These are phyloP conservation scores for Gibbula magus DNA, from an alignment of 2,888 invertebrate genomes.

Conservation along the genomic window DNA sequence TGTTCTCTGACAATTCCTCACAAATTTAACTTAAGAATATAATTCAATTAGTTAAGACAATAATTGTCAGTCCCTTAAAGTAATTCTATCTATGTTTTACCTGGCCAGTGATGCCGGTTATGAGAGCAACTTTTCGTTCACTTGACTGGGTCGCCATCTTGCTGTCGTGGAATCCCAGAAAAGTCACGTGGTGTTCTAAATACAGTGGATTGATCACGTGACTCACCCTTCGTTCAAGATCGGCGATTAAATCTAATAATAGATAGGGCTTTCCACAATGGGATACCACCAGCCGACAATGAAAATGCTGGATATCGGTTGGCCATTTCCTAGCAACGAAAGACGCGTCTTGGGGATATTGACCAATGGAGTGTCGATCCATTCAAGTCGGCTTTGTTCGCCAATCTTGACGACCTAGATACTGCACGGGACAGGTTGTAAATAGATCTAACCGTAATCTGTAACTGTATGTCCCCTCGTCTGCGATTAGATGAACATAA, in stretches of 20 bases:
- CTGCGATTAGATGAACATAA: no score
- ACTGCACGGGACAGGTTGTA: background rate
- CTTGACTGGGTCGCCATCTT: slow-evolving; percentile 31
- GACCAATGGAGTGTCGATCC: background rate
- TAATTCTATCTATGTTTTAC: slow-evolving; percentile 78
- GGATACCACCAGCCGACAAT: background rate
- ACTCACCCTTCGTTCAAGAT: background rate
- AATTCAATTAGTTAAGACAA: no score
- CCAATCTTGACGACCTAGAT: background rate
- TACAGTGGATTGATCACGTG: slow-evolving; percentile 16
- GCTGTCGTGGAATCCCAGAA: slow-evolving; percentile 8
- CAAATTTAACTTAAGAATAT: no score
- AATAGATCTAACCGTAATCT: background rate
- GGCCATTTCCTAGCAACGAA: slow-evolving; percentile 8
- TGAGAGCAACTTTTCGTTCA: slow-evolving; percentile 84
- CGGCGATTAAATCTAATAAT: background rate
- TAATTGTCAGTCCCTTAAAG: background rate
- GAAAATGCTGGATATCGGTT: background rate
- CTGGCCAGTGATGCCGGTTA: slow-evolving; percentile 98
- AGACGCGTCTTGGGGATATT: background rate
- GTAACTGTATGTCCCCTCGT: no score
- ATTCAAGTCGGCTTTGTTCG: background rate
- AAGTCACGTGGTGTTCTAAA: slow-evolving; percentile 23
- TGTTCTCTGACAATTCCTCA: no score
- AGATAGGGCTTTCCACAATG: slow-evolving; percentile 1